These are phyloP conservation scores for Biston stratarius DNA, from an alignment of 2,888 invertebrate species.

Conservation along the genomic window DNA sequence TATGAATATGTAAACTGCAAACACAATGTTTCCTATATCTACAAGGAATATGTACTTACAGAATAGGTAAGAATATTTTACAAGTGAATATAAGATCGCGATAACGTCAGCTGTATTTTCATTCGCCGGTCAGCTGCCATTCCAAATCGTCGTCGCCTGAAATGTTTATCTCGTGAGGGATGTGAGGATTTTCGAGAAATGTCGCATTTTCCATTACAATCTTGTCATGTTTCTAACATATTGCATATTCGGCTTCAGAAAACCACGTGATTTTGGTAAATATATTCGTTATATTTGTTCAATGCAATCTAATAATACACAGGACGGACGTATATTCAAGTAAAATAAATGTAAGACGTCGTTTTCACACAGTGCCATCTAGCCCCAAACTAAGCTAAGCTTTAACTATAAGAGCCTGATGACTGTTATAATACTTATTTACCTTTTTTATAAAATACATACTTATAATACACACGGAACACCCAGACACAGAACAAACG, in stretches of 20 bases:
- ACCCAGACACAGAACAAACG: too few species aligned
- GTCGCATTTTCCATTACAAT: slow-evolving; percentile 13
- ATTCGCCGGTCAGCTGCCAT: slow-evolving; percentile 17
- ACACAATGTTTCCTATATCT: background rate
- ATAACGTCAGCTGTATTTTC: too few species aligned
- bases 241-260: background rate
- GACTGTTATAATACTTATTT: too few species aligned
- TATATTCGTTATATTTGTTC: background rate
- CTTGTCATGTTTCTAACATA: background rate
- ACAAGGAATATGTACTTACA: background rate
- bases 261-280: background rate
- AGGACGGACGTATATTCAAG: too few species aligned
- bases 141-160: slow-evolving; percentile 6
- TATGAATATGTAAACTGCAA: background rate
- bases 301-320: too few species aligned
- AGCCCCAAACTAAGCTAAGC: too few species aligned
- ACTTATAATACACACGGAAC: too few species aligned
- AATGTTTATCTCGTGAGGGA: slow-evolving; percentile 24
- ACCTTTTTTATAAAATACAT: too few species aligned
- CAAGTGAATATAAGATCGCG: slow-evolving; percentile 1
- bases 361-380: too few species aligned
- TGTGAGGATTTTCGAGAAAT: slow-evolving; percentile 12
- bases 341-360: too few species aligned
- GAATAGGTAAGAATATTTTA: background rate
- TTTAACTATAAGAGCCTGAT: too few species aligned